A percentile compares a stretch with the other conserved stretches of the same genome.
Conservation (phyloP, 2,113 vertebrate genomes). For the Anas platyrhynchos region DNA sequence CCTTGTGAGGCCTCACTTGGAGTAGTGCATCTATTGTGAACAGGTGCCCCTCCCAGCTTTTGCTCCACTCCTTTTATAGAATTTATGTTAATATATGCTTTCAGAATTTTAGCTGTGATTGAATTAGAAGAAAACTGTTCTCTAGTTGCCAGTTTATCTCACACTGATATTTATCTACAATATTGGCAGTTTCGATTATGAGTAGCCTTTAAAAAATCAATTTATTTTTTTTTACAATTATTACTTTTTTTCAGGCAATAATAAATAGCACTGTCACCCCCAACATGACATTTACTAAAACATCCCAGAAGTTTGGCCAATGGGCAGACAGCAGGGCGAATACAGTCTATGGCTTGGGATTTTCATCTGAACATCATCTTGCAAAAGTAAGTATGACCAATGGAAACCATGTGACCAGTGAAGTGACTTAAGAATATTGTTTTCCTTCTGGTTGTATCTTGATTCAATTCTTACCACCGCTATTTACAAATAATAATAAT, state of each 20-base stretch:
- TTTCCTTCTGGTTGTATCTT: not conserved
- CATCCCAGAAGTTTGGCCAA: too few relatives aligned
- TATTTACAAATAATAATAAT: not conserved
- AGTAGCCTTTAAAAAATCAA: not conserved
- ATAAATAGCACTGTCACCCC: too few relatives aligned
- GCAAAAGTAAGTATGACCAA: slow-evolving; percentile 83
- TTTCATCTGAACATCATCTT: not conserved
- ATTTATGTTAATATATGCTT: not conserved
- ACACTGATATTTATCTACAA: not conserved
- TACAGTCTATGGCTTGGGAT: too few relatives aligned
- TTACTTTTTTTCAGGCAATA: slow-evolving; percentile 61
- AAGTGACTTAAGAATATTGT: not conserved
- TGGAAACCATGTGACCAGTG: not conserved
- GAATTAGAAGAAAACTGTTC: not conserved
- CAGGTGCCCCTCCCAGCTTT: not conserved
- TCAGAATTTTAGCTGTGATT: not conserved
- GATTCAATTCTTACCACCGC: not conserved
- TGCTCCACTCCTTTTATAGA: not conserved
- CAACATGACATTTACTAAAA: too few relatives aligned
- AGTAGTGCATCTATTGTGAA: not conserved
- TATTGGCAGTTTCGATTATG: not conserved
- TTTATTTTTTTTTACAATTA: not conserved
- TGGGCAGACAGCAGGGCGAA: too few relatives aligned
- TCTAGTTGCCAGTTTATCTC: not conserved
- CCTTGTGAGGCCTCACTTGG: too few relatives aligned